These are phyloP conservation scores for Acanthococcus lagerstroemiae DNA, from an alignment of 2,888 invertebrate species.

Conservation along the genomic window DNA sequence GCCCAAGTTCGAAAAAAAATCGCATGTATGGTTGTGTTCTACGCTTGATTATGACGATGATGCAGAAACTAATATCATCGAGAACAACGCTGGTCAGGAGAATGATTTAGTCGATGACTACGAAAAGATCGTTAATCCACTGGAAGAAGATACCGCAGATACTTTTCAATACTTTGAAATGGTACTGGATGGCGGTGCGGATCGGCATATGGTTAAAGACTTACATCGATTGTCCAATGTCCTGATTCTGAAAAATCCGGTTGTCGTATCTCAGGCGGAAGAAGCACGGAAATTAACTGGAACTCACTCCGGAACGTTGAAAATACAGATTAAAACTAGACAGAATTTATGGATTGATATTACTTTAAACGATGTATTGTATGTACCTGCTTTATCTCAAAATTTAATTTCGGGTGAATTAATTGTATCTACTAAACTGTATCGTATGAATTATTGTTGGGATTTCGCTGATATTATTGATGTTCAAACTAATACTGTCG, in stretches of 20 bases:
- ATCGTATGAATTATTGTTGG: neutral
- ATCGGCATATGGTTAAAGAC: neutral
- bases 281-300: neutral
- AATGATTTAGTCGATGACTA: no score
- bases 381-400: neutral
- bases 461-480: neutral
- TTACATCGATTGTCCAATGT: neutral
- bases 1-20: no score
- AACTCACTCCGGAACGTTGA: neutral
- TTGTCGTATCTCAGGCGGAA: neutral
- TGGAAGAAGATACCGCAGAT: no score
- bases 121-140: no score
- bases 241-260: neutral
- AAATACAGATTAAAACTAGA: neutral
- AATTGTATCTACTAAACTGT: neutral
- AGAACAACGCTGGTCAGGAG: no score
- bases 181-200: neutral
- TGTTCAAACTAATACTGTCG: neutral
- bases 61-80: no score
- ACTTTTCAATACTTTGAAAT: neutral
- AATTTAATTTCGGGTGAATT: neutral
- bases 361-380: neutral
- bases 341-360: neutral
- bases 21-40: no score
- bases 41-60: no score